These are phyloP conservation scores for Leptinotarsa juncta DNA, from an alignment of 2,888 invertebrate species.

Conservation along the genomic window DNA sequence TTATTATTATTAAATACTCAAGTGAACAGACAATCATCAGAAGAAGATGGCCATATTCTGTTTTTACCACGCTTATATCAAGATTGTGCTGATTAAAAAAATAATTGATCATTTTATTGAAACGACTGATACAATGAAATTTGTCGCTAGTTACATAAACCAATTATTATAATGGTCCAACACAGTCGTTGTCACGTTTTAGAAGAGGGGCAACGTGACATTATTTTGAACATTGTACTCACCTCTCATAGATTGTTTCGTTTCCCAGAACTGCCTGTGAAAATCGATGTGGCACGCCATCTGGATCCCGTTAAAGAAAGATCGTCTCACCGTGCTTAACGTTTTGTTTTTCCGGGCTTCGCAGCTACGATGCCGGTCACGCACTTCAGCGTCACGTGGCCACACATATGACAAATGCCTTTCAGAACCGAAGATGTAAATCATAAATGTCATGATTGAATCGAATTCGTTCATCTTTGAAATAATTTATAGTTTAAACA, in stretches of 20 bases:
- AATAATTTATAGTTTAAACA: neutral
- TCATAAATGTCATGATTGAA: conserved; percentile 33
- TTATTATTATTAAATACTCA: too few species aligned
- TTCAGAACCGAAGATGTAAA: conserved; percentile 35
- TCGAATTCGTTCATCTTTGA: neutral
- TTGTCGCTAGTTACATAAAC: too few species aligned
- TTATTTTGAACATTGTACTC: neutral
- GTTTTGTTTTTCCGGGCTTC: conserved; percentile 26
- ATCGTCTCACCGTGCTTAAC: conserved; percentile 1
- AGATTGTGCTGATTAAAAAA: too few species aligned
- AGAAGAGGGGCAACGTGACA: neutral
- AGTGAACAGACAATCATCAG: too few species aligned
- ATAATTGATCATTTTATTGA: too few species aligned
- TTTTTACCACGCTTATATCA: too few species aligned
- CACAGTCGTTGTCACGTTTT: neutral
- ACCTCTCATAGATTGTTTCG: neutral
- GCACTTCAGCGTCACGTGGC: conserved; percentile 35
- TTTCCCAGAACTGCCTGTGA: neutral
- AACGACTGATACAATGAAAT: too few species aligned
- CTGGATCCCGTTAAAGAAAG: neutral
- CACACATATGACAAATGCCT: conserved; percentile 37
- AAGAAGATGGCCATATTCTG: too few species aligned
- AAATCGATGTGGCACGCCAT: conserved; percentile 12
- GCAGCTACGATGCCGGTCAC: conserved; percentile 34
- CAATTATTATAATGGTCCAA: neutral